Evolutionary conservation across 1,140 invertebrate genomes (phyloP), one percentile per base, ranked within the genome.

Genomic region (Tetragonula clypearis): DNA sequence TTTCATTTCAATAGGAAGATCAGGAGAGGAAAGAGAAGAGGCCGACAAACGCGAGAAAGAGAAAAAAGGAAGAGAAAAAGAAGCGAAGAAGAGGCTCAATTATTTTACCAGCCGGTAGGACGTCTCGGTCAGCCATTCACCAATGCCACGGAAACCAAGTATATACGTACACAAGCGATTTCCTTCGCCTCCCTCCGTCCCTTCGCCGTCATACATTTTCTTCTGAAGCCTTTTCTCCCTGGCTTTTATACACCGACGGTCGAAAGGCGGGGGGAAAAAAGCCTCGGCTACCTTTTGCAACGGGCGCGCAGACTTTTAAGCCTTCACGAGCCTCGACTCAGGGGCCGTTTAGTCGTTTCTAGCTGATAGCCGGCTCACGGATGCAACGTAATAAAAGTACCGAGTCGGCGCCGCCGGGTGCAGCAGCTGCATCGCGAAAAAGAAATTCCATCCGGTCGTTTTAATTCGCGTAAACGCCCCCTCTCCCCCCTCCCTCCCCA

Each of bases 401-500:
- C 41, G 41, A 79, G 76, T 53, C 49, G 71, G 19, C 66, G 56
- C 15, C 66, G 82, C 8, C 72, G 82, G 55, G 69, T 78, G 74
- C 74, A 78, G 74, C 74, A 78, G 68, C 66, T 79, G 76, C 68
- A 79, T 62, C 76, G 76, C 56, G 76, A 72, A 84, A 58, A 84
- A 84, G 82, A 79, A 84, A 84, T 84, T 79, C 76, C 82, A 72
- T 79, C 82, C 82, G 66, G 56, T 79, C 82, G 82, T 84, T 84
- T 84, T 84, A 84, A 84, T 84, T 84, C 82, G 82, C 76, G 82
- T 79, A 78, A 84, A 53, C 74, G 81, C n/a, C 26, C 30, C 23
- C 49, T 35, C 15, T 49, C 11, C n/a, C n/a, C 2, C 26, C 68
- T 53, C 21, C 9, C 14, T 17, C 81, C 23, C 23, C 35, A 4